phyloP scores from a whole-genome alignment of 2,797 vertebrate genomes.

The Megaceryle alcyon region DNA sequence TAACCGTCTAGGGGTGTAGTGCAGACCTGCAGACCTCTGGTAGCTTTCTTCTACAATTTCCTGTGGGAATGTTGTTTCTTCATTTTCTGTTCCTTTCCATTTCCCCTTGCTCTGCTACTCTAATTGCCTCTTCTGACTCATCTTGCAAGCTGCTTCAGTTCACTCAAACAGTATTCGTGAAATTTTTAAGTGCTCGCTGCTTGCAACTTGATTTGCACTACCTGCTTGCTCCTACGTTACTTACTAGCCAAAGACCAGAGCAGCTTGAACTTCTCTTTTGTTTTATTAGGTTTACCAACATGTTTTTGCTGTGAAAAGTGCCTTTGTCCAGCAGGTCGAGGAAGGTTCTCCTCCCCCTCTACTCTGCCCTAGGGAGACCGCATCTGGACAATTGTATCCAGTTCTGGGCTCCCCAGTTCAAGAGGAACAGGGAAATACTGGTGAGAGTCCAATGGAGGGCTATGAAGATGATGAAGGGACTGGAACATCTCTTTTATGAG shows the following conservation, averaged over 20 bases:
- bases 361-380: no score
- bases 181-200: not conserved
- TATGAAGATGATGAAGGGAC: no score
- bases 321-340: not conserved
- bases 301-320: not conserved
- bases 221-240: not conserved
- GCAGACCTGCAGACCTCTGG: not conserved
- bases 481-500: no score
- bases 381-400: no score
- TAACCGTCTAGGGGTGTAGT: not conserved
- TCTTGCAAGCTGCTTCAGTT: not conserved
- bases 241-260: not conserved
- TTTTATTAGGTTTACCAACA: not conserved
- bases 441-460: no score
- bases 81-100: not conserved
- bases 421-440: no score
- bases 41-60: not conserved
- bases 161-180: not conserved
- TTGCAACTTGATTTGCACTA: not conserved
- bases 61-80: slow-evolving; percentile 9
- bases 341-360: no score
- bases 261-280: not conserved
- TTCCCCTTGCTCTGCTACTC: slow-evolving; percentile 3
- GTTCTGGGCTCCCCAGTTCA: no score
- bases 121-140: slow-evolving; percentile 26